Percentiles rank a stretch among this genome's conserved stretches.
These are phyloP conservation scores for Gerosis bhagava DNA, from an alignment of 2,888 invertebrate species.

Conservation along the genomic window DNA sequence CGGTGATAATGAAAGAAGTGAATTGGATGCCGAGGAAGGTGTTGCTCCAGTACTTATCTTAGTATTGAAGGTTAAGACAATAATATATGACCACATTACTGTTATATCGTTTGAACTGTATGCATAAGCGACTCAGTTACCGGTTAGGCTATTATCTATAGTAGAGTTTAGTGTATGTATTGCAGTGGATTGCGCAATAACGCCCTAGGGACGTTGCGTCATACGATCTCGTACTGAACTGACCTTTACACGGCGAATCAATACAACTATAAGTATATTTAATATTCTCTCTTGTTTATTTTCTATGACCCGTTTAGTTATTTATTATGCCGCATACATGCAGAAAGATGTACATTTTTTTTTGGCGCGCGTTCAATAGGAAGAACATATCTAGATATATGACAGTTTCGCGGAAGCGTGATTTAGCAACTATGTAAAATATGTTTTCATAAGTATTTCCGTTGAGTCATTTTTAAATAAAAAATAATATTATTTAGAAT, in stretches of 20 bases:
- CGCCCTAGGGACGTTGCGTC: constrained; percentile 66
- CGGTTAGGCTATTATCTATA: constrained; percentile 21
- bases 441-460: too few species aligned
- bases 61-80: neutral
- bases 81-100: too few species aligned
- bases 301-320: constrained; percentile 12
- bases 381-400: neutral
- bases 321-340: constrained; percentile 8
- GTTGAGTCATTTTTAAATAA: too few species aligned
- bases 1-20: too few species aligned
- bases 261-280: too few species aligned
- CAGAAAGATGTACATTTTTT: neutral
- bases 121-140: neutral
- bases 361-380: constrained; percentile 9
- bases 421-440: too few species aligned
- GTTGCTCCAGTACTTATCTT: too few species aligned
- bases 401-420: neutral
- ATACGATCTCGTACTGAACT: constrained; percentile 58
- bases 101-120: neutral
- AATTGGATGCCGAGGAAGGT: too few species aligned
- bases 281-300: constrained; percentile 31
- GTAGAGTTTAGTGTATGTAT: constrained; percentile 41
- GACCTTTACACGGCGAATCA: constrained; percentile 71
- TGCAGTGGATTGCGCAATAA: constrained; percentile 69
- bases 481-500: too few species aligned